Conservation (phyloP, 2,113 vertebrate species). For the Thinocorus orbignyianus region DNA sequence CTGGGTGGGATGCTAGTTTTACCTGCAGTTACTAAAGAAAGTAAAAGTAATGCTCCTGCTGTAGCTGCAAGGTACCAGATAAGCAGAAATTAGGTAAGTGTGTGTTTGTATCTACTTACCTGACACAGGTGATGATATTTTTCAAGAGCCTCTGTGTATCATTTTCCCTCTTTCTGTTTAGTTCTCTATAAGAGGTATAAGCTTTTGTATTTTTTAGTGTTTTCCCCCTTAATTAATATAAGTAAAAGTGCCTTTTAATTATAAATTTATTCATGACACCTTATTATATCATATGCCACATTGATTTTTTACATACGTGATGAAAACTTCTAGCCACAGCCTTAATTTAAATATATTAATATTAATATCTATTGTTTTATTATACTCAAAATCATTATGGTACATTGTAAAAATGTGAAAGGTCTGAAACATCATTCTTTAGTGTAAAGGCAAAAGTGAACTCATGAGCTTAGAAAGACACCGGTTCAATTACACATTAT, state of each 20-base stretch:
- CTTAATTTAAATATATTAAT: background rate
- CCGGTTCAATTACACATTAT: background rate
- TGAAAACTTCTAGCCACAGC: background rate
- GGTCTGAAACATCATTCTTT: background rate
- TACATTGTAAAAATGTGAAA: background rate
- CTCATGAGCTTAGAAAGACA: background rate
- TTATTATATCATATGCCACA: background rate
- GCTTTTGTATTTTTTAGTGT: background rate
- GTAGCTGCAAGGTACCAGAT: background rate
- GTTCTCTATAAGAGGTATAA: background rate
- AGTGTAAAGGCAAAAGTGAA: background rate
- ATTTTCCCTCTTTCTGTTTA: background rate
- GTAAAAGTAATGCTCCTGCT: background rate
- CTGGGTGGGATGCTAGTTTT: background rate
- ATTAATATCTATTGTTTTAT: background rate
- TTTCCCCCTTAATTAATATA: too few species aligned
- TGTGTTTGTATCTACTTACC: background rate
- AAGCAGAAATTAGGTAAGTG: background rate
- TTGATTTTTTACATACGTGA: background rate
- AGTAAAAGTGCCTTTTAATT: background rate
- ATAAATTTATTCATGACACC: background rate
- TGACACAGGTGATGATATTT: background rate
- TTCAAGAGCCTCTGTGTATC: background rate
- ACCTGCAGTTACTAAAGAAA: background rate
- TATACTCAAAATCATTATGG: background rate